Base-by-base conservation (phyloP, 1,140 invertebrate genomes). In the Venustaconcha ellipsiformis region DNA sequence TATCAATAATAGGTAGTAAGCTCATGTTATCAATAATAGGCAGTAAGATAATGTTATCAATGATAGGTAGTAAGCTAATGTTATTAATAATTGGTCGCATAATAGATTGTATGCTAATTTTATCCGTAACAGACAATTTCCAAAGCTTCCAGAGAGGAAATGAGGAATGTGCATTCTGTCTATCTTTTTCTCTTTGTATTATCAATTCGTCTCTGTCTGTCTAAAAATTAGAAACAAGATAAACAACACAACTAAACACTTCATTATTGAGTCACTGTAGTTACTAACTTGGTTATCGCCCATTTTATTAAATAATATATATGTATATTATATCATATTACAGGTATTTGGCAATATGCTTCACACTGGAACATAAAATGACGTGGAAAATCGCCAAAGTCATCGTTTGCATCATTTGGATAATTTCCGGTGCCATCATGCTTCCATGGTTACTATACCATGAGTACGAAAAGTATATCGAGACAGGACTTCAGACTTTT, bases 301-400 rank as follows among this genome's bases (percentile, higher is more conserved):
- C 4, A n/a, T 5, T 6, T n/a, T 60, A 60, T n/a, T n/a, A 13
- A 60, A n/a, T 23, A 23, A 23, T 17, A 67, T 83, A 82, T 23
- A 30, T 30, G 2, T 30, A 30, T 30, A 30, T 30, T 30, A 30
- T 30, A 30, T 30, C 0, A 30, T 30, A 30, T 30, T 30, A 12
- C 94, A 98, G 96, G 91, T 98, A 97, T 88, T 91, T 97, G 78
- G 96, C 96, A 55, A 98, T 98, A 76, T 98, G 96, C 94, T 97
- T 95, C 93, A 96, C 96, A 1, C 89, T 98, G 79, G 95, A 96
- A 87, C 94, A 94, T 79, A 96, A 97, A 89, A 96, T 98, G 88
- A 97, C 96, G 26, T 96, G 95, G 78, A 91, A 93, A 60, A 93
- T 94, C 30, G 95, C 96, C 0, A 92, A 95, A 18, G 90, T 95